These are phyloP conservation scores for Augochlorella aurata DNA, from an alignment of 2,888 invertebrate genomes.

Conservation along the genomic window DNA sequence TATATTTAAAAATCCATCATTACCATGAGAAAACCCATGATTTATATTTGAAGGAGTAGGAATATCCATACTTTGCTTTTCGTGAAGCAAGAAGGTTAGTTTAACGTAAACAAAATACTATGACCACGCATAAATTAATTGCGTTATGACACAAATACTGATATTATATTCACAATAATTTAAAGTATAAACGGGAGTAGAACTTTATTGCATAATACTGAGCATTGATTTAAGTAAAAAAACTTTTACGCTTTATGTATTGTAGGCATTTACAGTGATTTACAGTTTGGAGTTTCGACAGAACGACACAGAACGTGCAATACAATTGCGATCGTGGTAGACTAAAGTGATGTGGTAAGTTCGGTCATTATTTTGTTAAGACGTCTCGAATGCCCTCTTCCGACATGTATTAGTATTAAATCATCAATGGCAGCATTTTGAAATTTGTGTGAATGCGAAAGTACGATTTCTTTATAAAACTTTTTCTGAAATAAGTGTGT, in stretches of 20 bases:
- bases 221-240: constrained; percentile 26
- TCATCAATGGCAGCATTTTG: background rate
- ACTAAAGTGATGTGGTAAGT: too few species aligned
- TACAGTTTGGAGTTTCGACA: background rate
- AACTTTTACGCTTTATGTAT: constrained; percentile 1
- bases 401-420: background rate
- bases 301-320: too few species aligned
- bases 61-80: constrained; percentile 49
- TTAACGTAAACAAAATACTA: constrained; percentile 41
- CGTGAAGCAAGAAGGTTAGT: constrained; percentile 37
- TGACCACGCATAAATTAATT: background rate
- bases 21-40: constrained; percentile 69
- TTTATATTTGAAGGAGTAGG: constrained; percentile 73
- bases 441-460: background rate
- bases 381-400: background rate
- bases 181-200: background rate
- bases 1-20: constrained; percentile 75
- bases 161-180: constrained; percentile 3
- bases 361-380: background rate
- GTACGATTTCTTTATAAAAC: background rate
- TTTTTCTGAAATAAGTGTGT: background rate
- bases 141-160: constrained; percentile 20
- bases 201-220: constrained; percentile 9
- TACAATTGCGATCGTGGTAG: too few species aligned
- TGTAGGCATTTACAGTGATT: background rate